Conservation (phyloP, 2,113 vertebrate species). For the Phalacrocorax brasilianus region DNA sequence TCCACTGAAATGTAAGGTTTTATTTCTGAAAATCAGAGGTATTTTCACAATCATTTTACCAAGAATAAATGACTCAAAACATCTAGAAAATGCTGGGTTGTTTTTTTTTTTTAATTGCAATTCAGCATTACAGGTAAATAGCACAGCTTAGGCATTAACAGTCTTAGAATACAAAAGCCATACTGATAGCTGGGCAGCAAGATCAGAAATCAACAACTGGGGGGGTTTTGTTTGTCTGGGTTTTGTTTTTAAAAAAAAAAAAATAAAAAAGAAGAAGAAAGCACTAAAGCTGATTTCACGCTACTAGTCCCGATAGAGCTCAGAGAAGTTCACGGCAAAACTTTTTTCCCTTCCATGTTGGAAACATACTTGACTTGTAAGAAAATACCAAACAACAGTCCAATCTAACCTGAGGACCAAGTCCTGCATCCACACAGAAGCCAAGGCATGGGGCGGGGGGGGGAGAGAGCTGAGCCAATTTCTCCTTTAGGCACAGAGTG, state of each 20-base stretch:
- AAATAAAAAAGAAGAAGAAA: background rate
- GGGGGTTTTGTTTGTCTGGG: no score
- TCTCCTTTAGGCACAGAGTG: background rate
- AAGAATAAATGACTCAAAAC: background rate
- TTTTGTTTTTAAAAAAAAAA: no score
- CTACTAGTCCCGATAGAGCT: background rate
- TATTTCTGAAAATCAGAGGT: background rate
- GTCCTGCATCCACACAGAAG: background rate
- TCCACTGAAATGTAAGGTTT: background rate
- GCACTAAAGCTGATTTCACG: background rate
- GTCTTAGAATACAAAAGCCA: background rate
- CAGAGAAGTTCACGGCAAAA: background rate
- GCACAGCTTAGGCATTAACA: background rate
- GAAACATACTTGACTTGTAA: background rate
- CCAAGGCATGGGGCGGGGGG: background rate
- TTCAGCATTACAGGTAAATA: background rate
- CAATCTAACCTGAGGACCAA: background rate
- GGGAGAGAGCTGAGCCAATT: fast-evolving
- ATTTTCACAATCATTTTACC: background rate
- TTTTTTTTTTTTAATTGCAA: background rate
- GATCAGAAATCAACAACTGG: background rate
- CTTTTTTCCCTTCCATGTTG: background rate
- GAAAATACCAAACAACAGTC: background rate
- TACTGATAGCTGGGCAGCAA: background rate
- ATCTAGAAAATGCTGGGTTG: background rate